These are phyloP conservation scores for Gonatopus flavifemur DNA, from an alignment of 1,140 invertebrate species.

Conservation along the genomic window DNA sequence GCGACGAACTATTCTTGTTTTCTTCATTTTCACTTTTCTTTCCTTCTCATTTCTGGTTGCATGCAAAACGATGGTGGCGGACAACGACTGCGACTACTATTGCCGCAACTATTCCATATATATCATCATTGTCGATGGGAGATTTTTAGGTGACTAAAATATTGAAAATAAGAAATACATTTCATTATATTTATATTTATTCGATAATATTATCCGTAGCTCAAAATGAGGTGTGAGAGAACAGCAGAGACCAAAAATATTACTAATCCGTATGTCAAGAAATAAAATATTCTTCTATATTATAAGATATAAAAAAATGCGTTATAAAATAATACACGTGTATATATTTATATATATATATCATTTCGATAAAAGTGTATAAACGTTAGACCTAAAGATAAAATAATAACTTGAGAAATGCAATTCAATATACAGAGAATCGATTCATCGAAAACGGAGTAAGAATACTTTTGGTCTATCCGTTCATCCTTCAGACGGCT, in stretches of 20 bases:
- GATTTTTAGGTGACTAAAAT: conserved; percentile 15
- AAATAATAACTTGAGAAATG: too few species aligned
- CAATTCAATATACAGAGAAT: too few species aligned
- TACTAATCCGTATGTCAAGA: conserved; percentile 17
- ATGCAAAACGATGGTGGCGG: too few species aligned
- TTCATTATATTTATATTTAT: conserved; percentile 46
- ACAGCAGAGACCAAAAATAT: conserved; percentile 43
- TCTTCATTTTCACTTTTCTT: conserved; percentile 5
- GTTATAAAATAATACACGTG: too few species aligned
- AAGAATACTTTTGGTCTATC: conserved; percentile 34
- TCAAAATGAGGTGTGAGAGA: conserved; percentile 45
- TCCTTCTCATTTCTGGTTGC: too few species aligned
- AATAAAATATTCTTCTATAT: conserved; percentile 5
- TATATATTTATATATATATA: too few species aligned
- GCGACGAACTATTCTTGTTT: conserved; percentile 11
- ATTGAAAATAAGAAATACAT: conserved; percentile 16
- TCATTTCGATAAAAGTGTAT: too few species aligned
- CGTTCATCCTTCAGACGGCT: conserved; percentile 43
- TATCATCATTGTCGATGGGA: neutral
- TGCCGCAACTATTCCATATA: too few species aligned
- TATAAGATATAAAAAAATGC: too few species aligned
- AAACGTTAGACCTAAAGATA: too few species aligned
- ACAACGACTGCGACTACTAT: too few species aligned
- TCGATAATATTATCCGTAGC: conserved; percentile 46
- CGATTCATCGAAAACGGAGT: conserved; percentile 7